Percentiles rank a stretch among this genome's conserved stretches.
Conservation (phyloP, 2,113 vertebrate species). For the Uropsilus gracilis region DNA sequence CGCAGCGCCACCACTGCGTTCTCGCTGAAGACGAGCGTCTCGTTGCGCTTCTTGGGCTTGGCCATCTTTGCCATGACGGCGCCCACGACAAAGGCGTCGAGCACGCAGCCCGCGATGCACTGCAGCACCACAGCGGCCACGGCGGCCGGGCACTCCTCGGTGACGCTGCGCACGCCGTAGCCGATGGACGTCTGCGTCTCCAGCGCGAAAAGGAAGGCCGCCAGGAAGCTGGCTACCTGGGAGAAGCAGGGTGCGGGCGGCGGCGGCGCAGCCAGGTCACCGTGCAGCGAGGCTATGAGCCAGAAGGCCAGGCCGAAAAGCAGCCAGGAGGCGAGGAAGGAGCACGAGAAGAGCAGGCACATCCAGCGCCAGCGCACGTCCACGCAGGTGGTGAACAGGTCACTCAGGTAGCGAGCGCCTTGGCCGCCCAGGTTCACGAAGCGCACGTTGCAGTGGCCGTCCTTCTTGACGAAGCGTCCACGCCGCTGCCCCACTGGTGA, state of each 20-base stretch:
- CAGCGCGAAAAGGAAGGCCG: slow-evolving; percentile 94
- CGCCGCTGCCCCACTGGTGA: slow-evolving; percentile 66
- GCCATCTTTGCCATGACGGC: slow-evolving; percentile 96
- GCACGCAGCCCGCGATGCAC: slow-evolving; percentile 95
- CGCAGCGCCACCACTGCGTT: slow-evolving; percentile 92
- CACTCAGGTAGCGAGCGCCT: slow-evolving; percentile 93
- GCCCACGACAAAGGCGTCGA: slow-evolving; percentile 95
- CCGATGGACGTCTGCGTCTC: slow-evolving; percentile 97
- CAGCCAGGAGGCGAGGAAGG: slow-evolving; percentile 94
- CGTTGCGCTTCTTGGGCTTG: slow-evolving; percentile 96
- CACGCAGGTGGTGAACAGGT: slow-evolving; percentile 96
- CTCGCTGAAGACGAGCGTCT: slow-evolving; percentile 92
- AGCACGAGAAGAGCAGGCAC: slow-evolving; percentile 94
- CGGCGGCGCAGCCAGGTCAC: slow-evolving; percentile 87
- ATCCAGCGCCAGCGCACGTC: slow-evolving; percentile 97
- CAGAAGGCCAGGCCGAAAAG: slow-evolving; percentile 94
- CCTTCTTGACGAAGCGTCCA: slow-evolving; percentile 93
- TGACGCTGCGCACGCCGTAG: slow-evolving; percentile 94
- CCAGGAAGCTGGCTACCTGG: slow-evolving; percentile 93
- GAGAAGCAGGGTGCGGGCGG: slow-evolving; percentile 89
- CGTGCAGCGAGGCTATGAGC: slow-evolving; percentile 93
- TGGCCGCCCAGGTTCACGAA: slow-evolving; percentile 94
- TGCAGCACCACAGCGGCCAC: slow-evolving; percentile 94
- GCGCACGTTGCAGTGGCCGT: slow-evolving; percentile 94
- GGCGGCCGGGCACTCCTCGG: slow-evolving; percentile 94